Percentiles rank a stretch among this genome's conserved stretches.
Evolutionary conservation across 2,888 invertebrate species (phyloP).

Genomic region (Drosophila dives): DNA sequence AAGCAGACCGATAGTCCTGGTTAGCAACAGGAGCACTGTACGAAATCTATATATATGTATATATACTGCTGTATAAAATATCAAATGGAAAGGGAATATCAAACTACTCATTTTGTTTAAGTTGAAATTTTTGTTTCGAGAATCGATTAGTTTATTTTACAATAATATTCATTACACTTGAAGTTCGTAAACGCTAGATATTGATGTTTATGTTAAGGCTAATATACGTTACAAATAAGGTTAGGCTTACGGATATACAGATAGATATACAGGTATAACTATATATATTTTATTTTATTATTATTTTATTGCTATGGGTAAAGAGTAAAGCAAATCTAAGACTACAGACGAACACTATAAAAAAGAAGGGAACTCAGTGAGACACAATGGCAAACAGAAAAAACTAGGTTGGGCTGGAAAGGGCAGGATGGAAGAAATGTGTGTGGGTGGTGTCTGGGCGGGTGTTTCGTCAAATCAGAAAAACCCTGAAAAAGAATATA

Average conservation of each 20-base stretch:
- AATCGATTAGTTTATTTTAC: conserved; percentile 65
- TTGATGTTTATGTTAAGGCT: conserved; percentile 10
- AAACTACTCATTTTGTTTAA: conserved; percentile 13
- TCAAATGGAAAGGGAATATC: conserved; percentile 4
- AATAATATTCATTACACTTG: conserved; percentile 52
- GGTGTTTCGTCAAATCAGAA: conserved; percentile 14
- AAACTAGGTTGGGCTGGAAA: conserved; percentile 19
- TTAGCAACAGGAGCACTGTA: too few species aligned
- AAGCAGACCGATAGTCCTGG: too few species aligned
- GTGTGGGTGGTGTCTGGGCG: neutral
- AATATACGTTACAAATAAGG: conserved; percentile 17
- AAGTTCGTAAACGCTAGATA: conserved; percentile 24
- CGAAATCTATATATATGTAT: neutral
- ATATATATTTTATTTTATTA: neutral
- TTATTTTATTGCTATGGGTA: conserved; percentile 2
- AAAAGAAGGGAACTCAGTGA: neutral
- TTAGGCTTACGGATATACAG: conserved; percentile 25
- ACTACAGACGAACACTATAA: conserved; percentile 34
- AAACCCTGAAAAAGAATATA: conserved; percentile 9
- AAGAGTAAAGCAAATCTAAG: conserved; percentile 27
- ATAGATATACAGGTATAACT: conserved; percentile 4
- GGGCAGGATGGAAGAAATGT: conserved; percentile 1
- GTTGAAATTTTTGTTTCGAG: conserved; percentile 45
- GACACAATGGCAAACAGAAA: neutral
- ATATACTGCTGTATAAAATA: neutral